Percentiles rank a stretch among this genome's conserved stretches.
phyloP scores from a whole-genome alignment of 2,113 vertebrate genomes.

The Manacus vitellinus region DNA sequence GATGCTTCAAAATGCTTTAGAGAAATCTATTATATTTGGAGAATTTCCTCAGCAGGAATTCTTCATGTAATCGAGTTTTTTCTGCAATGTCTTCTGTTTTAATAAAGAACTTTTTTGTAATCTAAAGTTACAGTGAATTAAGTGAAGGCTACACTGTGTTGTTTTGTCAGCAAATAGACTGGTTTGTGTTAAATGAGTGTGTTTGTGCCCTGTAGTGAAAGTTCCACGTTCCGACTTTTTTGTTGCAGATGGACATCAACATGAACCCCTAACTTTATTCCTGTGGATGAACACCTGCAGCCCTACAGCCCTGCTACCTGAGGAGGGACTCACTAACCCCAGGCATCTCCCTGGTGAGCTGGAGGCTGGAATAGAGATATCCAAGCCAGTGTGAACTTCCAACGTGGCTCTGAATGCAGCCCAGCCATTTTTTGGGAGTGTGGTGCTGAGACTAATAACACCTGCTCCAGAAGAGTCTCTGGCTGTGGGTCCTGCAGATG shows the following conservation, averaged over 20 bases:
- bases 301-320: neutral
- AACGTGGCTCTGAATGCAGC: rapidly evolving
- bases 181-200: rapidly evolving
- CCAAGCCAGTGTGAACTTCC: neutral
- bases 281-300: neutral
- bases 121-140: neutral
- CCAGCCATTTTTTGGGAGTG: neutral
- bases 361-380: neutral
- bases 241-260: neutral
- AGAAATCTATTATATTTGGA: neutral
- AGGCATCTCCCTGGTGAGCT: neutral
- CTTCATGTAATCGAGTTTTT: neutral
- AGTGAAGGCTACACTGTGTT: neutral
- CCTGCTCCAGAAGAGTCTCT: neutral
- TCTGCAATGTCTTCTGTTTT: neutral
- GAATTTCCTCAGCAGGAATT: neutral
- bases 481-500: neutral
- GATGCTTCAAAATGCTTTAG: neutral
- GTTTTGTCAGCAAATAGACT: neutral
- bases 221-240: neutral
- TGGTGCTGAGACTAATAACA: neutral
- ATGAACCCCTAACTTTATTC: neutral
- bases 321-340: neutral
- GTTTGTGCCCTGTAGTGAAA: neutral
- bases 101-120: neutral